Percentiles rank a stretch among this genome's conserved stretches.
phyloP scores from a whole-genome alignment of 2,797 vertebrate genomes.

The Leucoraja ocellata region DNA sequence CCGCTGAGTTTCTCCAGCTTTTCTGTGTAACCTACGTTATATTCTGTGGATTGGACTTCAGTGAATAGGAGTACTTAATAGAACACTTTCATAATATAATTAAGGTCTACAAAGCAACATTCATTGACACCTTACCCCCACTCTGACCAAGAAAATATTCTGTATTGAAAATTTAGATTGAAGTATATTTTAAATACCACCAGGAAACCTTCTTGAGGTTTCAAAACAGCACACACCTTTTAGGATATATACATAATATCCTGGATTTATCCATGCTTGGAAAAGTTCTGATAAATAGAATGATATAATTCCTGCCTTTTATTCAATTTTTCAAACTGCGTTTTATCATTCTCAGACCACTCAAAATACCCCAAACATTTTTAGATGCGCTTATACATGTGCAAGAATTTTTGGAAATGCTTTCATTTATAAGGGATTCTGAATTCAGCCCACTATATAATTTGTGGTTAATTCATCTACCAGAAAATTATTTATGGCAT shows the following conservation, averaged over 20 bases:
- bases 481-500: background rate
- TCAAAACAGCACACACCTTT: background rate
- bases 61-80: background rate
- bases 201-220: background rate
- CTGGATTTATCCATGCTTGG: background rate
- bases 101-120: background rate
- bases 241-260: background rate
- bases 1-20: too few relatives aligned
- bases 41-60: background rate
- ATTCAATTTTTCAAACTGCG: background rate
- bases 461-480: background rate
- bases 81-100: background rate
- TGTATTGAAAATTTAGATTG: background rate
- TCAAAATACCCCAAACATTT: background rate
- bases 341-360: background rate
- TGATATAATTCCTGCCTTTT: background rate
- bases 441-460: background rate
- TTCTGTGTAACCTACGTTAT: too few relatives aligned
- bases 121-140: too few relatives aligned
- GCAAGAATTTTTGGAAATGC: background rate
- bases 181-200: slow-evolving; percentile 6
- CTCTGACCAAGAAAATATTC: too few relatives aligned
- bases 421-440: background rate
- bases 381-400: background rate
- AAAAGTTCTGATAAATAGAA: background rate